These are phyloP conservation scores for Amphipoea lucens DNA, from an alignment of 2,888 invertebrate genomes.

Conservation along the genomic window DNA sequence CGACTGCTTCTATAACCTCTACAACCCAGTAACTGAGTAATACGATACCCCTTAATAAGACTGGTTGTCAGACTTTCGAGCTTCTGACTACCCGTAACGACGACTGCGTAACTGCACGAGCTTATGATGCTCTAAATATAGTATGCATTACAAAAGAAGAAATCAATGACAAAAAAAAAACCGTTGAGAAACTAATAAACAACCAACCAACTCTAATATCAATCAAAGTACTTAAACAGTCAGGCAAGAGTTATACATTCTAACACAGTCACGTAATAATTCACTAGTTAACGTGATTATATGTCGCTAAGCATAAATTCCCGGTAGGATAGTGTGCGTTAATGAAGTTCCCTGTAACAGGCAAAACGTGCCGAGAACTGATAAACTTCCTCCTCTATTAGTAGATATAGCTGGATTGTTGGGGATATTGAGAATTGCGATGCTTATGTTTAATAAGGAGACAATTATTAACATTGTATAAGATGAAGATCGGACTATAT, in stretches of 20 bases:
- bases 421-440: slow-evolving; percentile 23
- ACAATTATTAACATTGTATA: not conserved
- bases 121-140: not conserved
- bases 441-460: slow-evolving; percentile 4
- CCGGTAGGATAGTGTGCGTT: slow-evolving; percentile 79
- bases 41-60: not conserved
- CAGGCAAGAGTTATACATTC: slow-evolving; percentile 55
- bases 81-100: not conserved
- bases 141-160: not conserved
- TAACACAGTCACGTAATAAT: slow-evolving; percentile 75
- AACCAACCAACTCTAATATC: slow-evolving; percentile 45
- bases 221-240: slow-evolving; percentile 49
- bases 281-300: slow-evolving; percentile 76
- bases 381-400: slow-evolving; percentile 72
- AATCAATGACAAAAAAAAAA: not conserved
- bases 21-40: not conserved
- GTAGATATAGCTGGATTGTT: slow-evolving; percentile 55
- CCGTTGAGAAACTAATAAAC: slow-evolving; percentile 12
- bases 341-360: slow-evolving; percentile 77
- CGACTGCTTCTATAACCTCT: not conserved
- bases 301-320: slow-evolving; percentile 80
- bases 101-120: not conserved
- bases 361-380: slow-evolving; percentile 77
- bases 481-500: not conserved
- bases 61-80: not conserved